Conservation (phyloP, 2,113 vertebrate genomes). For the Melanotaenia duboulayi region DNA sequence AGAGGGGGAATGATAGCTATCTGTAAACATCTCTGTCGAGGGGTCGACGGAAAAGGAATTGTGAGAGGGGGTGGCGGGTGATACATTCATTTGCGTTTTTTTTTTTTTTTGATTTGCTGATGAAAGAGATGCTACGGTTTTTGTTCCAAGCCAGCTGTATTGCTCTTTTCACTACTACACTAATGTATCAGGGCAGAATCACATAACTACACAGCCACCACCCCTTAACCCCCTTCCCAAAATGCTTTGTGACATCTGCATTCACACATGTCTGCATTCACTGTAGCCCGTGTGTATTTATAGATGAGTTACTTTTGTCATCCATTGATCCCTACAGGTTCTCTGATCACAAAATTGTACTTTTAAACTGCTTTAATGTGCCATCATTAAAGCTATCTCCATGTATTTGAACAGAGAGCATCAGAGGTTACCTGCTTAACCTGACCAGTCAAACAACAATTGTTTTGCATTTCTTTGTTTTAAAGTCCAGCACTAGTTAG, state of each 20-base stretch:
- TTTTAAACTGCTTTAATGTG: slow-evolving; percentile 48
- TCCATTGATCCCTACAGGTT: slow-evolving; percentile 55
- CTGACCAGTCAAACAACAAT: slow-evolving; percentile 4
- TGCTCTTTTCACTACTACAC: slow-evolving; percentile 79
- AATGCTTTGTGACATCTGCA: slow-evolving; percentile 86
- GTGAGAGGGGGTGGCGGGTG: slow-evolving; percentile 67
- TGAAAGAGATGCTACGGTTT: slow-evolving; percentile 79
- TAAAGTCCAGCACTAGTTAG: not conserved
- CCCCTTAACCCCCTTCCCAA: slow-evolving; percentile 69
- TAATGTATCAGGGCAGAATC: slow-evolving; percentile 75
- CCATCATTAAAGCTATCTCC: slow-evolving; percentile 29
- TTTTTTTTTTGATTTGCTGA: slow-evolving; percentile 77
- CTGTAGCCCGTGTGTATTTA: slow-evolving; percentile 73
- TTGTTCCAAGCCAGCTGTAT: slow-evolving; percentile 86
- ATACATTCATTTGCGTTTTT: slow-evolving; percentile 81
- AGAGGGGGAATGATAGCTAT: slow-evolving; percentile 82
- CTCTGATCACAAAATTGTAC: slow-evolving; percentile 64
- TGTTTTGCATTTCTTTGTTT: slow-evolving; percentile 16
- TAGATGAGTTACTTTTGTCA: slow-evolving; percentile 66
- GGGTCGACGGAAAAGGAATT: slow-evolving; percentile 81
- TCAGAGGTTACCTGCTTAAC: slow-evolving; percentile 29
- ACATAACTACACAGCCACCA: slow-evolving; percentile 71
- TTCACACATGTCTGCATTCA: slow-evolving; percentile 79
- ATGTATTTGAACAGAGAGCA: slow-evolving; percentile 41
- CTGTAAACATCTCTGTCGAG: slow-evolving; percentile 84